Evolutionary conservation across 2,888 invertebrate genomes (phyloP).

Genomic region (Hoplodrina blanda): DNA sequence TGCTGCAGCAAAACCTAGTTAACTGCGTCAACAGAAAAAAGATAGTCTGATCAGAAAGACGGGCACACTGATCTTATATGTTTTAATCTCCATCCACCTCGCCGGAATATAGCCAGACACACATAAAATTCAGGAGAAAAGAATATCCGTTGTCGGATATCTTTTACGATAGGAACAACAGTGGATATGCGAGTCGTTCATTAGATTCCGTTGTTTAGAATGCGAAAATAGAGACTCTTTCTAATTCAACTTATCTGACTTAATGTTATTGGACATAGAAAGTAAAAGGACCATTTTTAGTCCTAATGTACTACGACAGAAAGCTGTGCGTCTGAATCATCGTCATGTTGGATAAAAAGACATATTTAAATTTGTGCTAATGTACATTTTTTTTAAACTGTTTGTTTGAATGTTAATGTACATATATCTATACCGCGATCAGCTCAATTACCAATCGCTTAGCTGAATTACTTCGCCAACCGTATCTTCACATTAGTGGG

Average conservation of each 20-base stretch:
- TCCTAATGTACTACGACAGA: too few species aligned
- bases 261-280: background rate
- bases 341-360: too few species aligned
- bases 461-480: too few species aligned
- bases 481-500: too few species aligned
- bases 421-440: too few species aligned
- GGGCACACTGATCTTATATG: slow-evolving; percentile 9
- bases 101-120: background rate
- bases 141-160: slow-evolving; percentile 32
- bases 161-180: slow-evolving; percentile 7
- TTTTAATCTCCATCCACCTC: slow-evolving; percentile 1
- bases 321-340: background rate
- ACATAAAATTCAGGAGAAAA: slow-evolving; percentile 10
- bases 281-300: background rate
- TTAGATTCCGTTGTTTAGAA: slow-evolving; percentile 20
- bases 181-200: slow-evolving; percentile 34
- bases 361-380: too few species aligned
- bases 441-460: too few species aligned
- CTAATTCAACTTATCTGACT: slow-evolving; percentile 2
- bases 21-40: background rate
- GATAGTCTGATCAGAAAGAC: background rate
- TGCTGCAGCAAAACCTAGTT: background rate
- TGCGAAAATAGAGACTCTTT: slow-evolving; percentile 11
- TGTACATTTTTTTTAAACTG: too few species aligned
- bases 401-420: too few species aligned